These are phyloP conservation scores for Austrolebias charrua DNA, from an alignment of 2,797 vertebrate species.

Conservation along the genomic window DNA sequence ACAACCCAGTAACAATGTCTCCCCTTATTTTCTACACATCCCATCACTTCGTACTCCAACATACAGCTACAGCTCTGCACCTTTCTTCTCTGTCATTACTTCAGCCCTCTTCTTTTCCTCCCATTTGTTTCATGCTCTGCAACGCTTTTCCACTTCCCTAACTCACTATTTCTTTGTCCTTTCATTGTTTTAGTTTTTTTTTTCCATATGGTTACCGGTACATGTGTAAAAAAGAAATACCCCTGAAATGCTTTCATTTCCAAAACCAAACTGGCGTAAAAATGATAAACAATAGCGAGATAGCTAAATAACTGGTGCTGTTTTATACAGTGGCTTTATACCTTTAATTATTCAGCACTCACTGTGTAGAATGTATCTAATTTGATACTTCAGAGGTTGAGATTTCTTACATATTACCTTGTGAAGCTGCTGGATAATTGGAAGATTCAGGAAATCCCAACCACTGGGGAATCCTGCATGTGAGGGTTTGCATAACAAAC, in stretches of 20 bases:
- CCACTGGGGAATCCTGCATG: neutral
- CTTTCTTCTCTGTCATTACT: slow-evolving; percentile 25
- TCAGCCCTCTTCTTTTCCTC: slow-evolving; percentile 4
- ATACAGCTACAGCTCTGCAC: neutral
- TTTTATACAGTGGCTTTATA: neutral
- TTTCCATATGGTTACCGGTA: neutral
- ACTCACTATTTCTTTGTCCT: neutral
- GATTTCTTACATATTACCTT: neutral
- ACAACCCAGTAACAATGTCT: slow-evolving; percentile 24
- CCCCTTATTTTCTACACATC: slow-evolving; percentile 8
- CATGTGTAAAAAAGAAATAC: neutral
- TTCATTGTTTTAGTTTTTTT: neutral
- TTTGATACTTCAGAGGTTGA: neutral
- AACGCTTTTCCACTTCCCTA: slow-evolving; percentile 16
- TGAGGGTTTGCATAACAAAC: neutral
- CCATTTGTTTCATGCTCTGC: slow-evolving; percentile 20
- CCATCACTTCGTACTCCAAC: slow-evolving; percentile 5
- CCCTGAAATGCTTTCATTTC: neutral
- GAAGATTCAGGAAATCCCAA: neutral
- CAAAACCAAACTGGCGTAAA: neutral
- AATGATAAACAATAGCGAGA: neutral
- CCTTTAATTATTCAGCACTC: neutral
- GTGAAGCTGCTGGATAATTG: neutral
- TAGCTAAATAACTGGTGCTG: neutral
- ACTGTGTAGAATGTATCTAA: neutral